Percentiles rank a stretch among this genome's conserved stretches.
Conservation (phyloP, 2,888 invertebrate species). For the Hyalella azteca region DNA sequence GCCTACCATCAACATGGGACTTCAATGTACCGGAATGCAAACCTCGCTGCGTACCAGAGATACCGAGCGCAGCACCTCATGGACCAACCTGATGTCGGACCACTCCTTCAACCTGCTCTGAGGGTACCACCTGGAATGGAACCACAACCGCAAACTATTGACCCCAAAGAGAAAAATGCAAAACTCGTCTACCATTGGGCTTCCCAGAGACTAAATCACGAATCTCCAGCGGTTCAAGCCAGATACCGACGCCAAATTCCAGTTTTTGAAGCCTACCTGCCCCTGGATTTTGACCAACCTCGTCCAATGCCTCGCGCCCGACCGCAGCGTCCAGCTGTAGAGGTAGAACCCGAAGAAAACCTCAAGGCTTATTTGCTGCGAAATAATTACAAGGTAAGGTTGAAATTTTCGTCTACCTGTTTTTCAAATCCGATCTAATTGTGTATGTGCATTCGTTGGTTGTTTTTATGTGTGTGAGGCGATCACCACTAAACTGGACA, state of each 20-base stretch:
- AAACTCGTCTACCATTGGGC: background rate
- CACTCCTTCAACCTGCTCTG: background rate
- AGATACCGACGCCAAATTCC: background rate
- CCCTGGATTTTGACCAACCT: background rate
- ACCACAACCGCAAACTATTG: background rate
- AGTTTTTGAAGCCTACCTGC: background rate
- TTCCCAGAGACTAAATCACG: background rate
- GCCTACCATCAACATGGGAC: background rate
- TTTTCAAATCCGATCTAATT: background rate
- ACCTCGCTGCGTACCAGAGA: background rate
- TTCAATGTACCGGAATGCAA: background rate
- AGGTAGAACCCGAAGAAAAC: slow-evolving; percentile 5
- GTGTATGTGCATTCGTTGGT: background rate
- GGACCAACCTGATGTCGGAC: slow-evolving; percentile 1
- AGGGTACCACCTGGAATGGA: background rate
- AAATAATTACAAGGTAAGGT: slow-evolving; percentile 1
- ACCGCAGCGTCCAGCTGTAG: background rate
- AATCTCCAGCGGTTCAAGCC: background rate
- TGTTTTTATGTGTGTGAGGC: background rate
- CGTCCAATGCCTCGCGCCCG: background rate
- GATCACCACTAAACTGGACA: too few relatives aligned
- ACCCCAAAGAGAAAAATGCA: background rate
- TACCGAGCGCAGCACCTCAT: background rate
- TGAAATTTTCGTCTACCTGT: background rate
- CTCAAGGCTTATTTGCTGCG: too few relatives aligned